Base-by-base conservation (phyloP, 1,140 invertebrate genomes). In the Notospermus geniculatus region DNA sequence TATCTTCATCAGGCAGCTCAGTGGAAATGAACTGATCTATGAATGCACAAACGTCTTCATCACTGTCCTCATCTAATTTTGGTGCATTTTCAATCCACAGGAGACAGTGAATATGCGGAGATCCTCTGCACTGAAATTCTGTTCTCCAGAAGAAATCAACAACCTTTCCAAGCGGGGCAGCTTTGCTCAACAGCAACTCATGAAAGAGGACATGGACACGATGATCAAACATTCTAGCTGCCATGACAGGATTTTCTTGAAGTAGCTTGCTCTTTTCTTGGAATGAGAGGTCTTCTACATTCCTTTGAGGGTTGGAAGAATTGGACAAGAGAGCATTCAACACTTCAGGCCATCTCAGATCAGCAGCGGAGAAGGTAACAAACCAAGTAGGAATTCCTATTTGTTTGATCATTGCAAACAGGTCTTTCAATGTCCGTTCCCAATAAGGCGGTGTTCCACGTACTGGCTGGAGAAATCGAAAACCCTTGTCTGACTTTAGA, bases 121-220 rank as follows among this genome's bases (percentile, higher is more conserved):
- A 62, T 0, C 66, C 66, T 17, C 66, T 36, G 25, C 46, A 39
- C n/a, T 65, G 66, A 32, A 65, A 65, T 56, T 67, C 66, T n/a
- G 52, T 54, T 28, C 62, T 25, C 17, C 57, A 55, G 36, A 62
- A 67, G 41, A 39, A 53, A 27, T 67, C 66, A 13, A 27, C 11
- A 17, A 67, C 32, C 25, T 57, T 50, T 13, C 63, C 66, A 62
- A 58, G 52, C 2, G 65, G 65, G 9, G 25, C 4, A 2, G 50
- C 32, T 22, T 46, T n/a, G n/a, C 46, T 53, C 39, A 29, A 39
- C 1, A 66, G 17, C 4, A 66, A 5, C 9, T 61, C 53, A 7
- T 50, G n/a, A 50, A 50, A 27, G n/a, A 50, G 25, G 4, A 27
- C 29, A 55, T 55, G 23, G n/a, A 55, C n/a, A 19, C 54, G 23